phyloP scores from a whole-genome alignment of 2,113 vertebrate genomes.

The Oreochromis tanganicae region DNA sequence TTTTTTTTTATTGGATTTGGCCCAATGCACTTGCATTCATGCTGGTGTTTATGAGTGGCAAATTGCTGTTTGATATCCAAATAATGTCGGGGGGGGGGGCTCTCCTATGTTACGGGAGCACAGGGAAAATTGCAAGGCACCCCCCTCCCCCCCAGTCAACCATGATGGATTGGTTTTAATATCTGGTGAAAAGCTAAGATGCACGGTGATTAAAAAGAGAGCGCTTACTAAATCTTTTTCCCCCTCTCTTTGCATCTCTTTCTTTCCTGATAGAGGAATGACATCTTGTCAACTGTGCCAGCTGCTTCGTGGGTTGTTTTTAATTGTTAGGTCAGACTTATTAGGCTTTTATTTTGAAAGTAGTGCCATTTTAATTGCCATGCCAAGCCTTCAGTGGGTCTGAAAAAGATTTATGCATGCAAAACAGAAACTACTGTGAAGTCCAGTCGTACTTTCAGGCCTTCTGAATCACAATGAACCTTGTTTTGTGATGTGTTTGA shows the following conservation, averaged over 20 bases:
- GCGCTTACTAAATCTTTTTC: background rate
- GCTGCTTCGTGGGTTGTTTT: background rate
- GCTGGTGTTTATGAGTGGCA: slow-evolving; percentile 58
- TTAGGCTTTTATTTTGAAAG: background rate
- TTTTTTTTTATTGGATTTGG: slow-evolving; percentile 52
- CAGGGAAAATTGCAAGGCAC: slow-evolving; percentile 37
- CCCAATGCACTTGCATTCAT: slow-evolving; percentile 25
- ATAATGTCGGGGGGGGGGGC: slow-evolving; percentile 33
- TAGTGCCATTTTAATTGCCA: background rate
- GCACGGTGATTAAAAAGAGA: slow-evolving; percentile 32
- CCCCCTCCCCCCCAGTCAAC: slow-evolving; percentile 40
- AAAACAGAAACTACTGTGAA: background rate
- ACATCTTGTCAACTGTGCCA: background rate
- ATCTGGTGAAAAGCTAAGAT: slow-evolving; percentile 54
- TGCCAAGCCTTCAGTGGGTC: background rate
- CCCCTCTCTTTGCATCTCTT: background rate
- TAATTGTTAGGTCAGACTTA: background rate
- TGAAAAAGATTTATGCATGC: background rate
- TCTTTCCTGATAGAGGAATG: background rate
- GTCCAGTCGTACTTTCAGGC: background rate
- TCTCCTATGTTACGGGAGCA: slow-evolving; percentile 32
- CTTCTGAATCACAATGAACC: background rate
- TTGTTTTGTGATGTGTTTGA: background rate
- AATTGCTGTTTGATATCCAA: slow-evolving; percentile 67
- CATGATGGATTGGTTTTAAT: slow-evolving; percentile 76